Evolutionary conservation across 2,888 invertebrate species (phyloP).

Genomic region (Acrobasis repandana): DNA sequence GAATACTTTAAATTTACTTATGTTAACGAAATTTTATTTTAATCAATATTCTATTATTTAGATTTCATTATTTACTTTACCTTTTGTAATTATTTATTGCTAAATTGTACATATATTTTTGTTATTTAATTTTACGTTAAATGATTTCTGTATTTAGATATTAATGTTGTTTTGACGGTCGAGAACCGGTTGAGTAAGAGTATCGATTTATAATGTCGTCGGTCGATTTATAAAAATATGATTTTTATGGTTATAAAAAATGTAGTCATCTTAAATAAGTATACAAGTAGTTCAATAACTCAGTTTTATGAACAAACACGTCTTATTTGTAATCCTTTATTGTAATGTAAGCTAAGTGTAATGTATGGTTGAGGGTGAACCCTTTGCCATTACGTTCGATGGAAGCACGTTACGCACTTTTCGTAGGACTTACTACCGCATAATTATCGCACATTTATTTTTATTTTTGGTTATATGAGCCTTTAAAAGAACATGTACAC

Average conservation of each 20-base stretch:
- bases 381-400: not conserved
- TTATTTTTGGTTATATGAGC: not conserved
- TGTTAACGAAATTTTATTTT: conserved; percentile 26
- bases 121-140: conserved; percentile 81
- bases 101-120: conserved; percentile 80
- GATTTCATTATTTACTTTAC: conserved; percentile 52
- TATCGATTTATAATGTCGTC: conserved; percentile 30
- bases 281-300: conserved; percentile 64
- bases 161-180: conserved; percentile 44
- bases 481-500: conserved; percentile 2
- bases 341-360: conserved; percentile 29
- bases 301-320: conserved; percentile 62
- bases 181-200: conserved; percentile 28
- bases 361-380: conserved; percentile 12
- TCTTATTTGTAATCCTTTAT: conserved; percentile 60
- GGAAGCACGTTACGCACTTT: conserved; percentile 12
- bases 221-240: conserved; percentile 39
- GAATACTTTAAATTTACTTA: conserved; percentile 16
- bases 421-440: conserved; percentile 8
- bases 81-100: conserved; percentile 78
- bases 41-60: conserved; percentile 37
- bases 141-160: conserved; percentile 58
- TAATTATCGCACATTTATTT: conserved; percentile 4
- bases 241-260: conserved; percentile 57
- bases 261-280: conserved; percentile 76